These are phyloP conservation scores for Berghia stephanieae DNA, from an alignment of 1,140 invertebrate genomes.

Conservation along the genomic window DNA sequence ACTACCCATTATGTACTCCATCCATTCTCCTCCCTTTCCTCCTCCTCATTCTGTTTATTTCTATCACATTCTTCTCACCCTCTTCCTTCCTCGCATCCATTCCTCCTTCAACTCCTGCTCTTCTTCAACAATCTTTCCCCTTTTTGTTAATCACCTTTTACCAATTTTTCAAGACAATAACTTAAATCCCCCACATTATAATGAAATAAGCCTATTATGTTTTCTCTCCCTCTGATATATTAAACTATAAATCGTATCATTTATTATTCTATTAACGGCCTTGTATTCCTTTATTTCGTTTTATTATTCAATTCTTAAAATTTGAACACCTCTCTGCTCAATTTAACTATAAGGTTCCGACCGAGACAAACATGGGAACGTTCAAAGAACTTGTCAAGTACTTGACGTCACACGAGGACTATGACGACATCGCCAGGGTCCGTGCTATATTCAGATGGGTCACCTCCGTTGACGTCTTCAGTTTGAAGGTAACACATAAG, in stretches of 20 bases:
- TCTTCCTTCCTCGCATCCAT: too few relatives aligned
- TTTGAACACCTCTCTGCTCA: neutral
- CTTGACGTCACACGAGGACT: constrained; percentile 40
- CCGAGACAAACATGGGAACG: constrained; percentile 42
- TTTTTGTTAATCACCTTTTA: neutral
- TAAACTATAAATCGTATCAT: neutral
- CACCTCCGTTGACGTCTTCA: constrained; percentile 59
- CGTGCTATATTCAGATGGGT: constrained; percentile 60
- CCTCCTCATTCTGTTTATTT: neutral
- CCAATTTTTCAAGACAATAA: neutral
- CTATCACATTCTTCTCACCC: neutral
- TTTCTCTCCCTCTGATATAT: neutral
- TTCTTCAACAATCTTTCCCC: neutral
- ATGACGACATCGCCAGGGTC: constrained; percentile 53
- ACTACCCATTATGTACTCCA: too few relatives aligned
- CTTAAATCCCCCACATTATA: neutral
- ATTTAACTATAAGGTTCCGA: constrained; percentile 38
- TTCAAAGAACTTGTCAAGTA: constrained; percentile 54
- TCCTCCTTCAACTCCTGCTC: too few relatives aligned
- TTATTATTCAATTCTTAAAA: neutral
- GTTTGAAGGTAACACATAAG: constrained; percentile 39
- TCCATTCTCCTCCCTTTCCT: neutral
- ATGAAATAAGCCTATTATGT: too few relatives aligned
- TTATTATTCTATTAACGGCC: neutral
- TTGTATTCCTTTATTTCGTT: neutral